phyloP scores from a whole-genome alignment of 2,797 vertebrate genomes.

The Phrynocephalus vlangalii region DNA sequence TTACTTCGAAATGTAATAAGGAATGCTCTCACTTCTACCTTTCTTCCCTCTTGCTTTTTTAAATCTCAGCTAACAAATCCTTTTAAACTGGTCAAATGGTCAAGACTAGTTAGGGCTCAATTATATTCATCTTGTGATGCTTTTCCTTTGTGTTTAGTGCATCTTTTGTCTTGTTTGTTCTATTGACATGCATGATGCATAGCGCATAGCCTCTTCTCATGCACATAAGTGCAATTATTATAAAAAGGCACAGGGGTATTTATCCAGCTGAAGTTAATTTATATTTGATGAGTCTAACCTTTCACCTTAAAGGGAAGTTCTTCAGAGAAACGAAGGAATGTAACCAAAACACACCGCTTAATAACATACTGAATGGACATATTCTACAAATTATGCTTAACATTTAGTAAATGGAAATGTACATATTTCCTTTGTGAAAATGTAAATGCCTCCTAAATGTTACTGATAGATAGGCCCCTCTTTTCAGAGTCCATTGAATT shows the following conservation, averaged over 20 bases:
- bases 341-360: conserved; percentile 55
- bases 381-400: conserved; percentile 50
- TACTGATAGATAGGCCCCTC: conserved; percentile 31
- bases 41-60: background rate
- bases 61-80: background rate
- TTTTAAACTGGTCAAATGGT: background rate
- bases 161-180: conserved; percentile 27
- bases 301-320: conserved; percentile 77
- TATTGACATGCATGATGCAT: conserved; percentile 38
- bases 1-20: no score
- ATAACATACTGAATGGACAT: conserved; percentile 19
- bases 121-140: background rate
- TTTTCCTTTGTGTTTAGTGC: background rate
- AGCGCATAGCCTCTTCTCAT: conserved; percentile 28
- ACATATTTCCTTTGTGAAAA: conserved; percentile 56
- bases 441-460: conserved; percentile 44
- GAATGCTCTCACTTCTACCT: background rate
- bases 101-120: background rate
- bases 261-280: conserved; percentile 79
- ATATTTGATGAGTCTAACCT: conserved; percentile 78
- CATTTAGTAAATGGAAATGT: conserved; percentile 48
- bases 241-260: conserved; percentile 61
- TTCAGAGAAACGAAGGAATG: conserved; percentile 70
- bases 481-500: conserved; percentile 39
- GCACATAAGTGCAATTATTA: conserved; percentile 69